Percentiles rank a stretch among this genome's conserved stretches.
phyloP scores from a whole-genome alignment of 2,113 vertebrate genomes.

The Coturnix japonica region DNA sequence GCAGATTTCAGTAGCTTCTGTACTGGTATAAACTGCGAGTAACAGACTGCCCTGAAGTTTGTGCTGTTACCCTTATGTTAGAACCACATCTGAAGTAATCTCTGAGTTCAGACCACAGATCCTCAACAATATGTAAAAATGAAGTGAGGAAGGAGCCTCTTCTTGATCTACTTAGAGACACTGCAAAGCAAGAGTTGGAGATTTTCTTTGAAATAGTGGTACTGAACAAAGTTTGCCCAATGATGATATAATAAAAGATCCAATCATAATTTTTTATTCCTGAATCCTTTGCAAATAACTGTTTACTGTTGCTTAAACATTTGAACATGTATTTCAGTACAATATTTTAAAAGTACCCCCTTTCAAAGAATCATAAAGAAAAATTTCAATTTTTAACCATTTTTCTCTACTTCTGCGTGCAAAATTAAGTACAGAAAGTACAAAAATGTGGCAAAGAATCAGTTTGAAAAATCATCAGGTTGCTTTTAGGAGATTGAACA shows the following conservation, averaged over 20 bases:
- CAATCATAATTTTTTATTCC: background rate
- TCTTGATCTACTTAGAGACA: rapidly evolving
- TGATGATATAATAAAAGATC: background rate
- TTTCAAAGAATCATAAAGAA: background rate
- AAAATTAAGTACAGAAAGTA: background rate
- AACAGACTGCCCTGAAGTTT: background rate
- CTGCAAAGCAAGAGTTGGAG: background rate
- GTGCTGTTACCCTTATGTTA: rapidly evolving
- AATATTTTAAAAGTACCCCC: background rate
- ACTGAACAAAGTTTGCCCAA: background rate
- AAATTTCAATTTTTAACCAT: background rate
- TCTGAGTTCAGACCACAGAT: background rate
- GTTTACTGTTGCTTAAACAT: background rate
- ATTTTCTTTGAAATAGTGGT: background rate
- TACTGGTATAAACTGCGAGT: background rate
- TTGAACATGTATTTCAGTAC: background rate
- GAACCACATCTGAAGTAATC: rapidly evolving
- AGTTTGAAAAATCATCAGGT: background rate
- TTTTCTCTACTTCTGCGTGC: background rate
- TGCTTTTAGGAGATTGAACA: background rate
- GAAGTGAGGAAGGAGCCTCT: background rate
- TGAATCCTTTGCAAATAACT: background rate
- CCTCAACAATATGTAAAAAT: rapidly evolving
- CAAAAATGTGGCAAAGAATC: background rate
- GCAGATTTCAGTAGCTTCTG: background rate